These are phyloP conservation scores for Volucella inflata DNA, from an alignment of 2,888 invertebrate species.

Conservation along the genomic window DNA sequence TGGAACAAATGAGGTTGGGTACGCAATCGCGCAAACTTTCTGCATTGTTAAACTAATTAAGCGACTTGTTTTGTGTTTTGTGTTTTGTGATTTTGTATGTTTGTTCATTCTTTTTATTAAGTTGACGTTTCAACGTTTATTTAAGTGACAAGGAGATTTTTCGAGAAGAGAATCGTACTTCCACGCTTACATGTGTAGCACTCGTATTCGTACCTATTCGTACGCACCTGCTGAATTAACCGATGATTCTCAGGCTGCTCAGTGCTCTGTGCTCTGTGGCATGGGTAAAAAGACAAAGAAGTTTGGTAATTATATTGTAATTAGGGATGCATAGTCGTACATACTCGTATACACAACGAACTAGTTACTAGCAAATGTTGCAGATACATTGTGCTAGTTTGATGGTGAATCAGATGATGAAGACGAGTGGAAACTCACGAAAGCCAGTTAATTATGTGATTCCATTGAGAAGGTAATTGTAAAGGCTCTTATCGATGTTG, in stretches of 20 bases:
- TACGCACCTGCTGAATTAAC: slow-evolving; percentile 63
- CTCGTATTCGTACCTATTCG: neutral
- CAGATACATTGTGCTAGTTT: slow-evolving; percentile 52
- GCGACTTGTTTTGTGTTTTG: slow-evolving; percentile 71
- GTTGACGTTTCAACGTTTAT: neutral
- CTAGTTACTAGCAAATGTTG: slow-evolving; percentile 64
- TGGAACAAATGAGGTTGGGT: slow-evolving; percentile 64
- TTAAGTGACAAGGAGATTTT: slow-evolving; percentile 1
- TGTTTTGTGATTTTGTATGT: slow-evolving; percentile 24
- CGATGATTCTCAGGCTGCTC: slow-evolving; percentile 43
- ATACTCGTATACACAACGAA: slow-evolving; percentile 54
- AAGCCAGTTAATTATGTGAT: slow-evolving; percentile 74
- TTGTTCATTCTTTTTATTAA: slow-evolving; percentile 38
- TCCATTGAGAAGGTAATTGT: slow-evolving; percentile 70
- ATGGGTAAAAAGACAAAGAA: slow-evolving; percentile 75
- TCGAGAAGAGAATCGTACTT: slow-evolving; percentile 45
- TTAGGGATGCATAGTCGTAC: slow-evolving; percentile 81
- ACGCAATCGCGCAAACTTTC: slow-evolving; percentile 66
- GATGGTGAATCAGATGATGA: slow-evolving; percentile 42
- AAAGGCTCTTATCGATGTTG: slow-evolving; percentile 69
- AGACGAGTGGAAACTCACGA: slow-evolving; percentile 61
- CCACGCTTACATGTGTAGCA: slow-evolving; percentile 37
- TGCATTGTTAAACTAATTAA: slow-evolving; percentile 82
- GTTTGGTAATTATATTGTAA: slow-evolving; percentile 84
- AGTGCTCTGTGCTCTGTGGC: no score